Percentiles rank a stretch among this genome's conserved stretches.
Conservation (phyloP, 1,140 invertebrate species). For the Drosophila orena region DNA sequence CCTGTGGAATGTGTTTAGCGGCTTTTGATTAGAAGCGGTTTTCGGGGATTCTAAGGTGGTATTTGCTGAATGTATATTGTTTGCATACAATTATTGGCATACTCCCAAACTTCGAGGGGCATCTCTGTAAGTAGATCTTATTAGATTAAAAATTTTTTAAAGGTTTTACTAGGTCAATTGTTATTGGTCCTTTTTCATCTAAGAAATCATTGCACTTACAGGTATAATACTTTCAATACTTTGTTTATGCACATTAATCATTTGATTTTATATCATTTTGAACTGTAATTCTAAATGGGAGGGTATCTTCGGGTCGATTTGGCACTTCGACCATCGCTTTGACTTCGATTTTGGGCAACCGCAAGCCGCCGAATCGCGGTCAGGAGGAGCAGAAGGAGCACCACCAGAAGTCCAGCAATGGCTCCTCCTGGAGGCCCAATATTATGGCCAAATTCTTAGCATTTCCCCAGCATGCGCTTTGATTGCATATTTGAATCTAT, state of each 20-base stretch:
- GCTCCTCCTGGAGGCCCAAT: constrained; percentile 12
- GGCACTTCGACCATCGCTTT: constrained; percentile 13
- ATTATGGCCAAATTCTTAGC: constrained; percentile 48
- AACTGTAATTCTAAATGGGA: too few species aligned
- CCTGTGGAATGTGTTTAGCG: constrained; percentile 1
- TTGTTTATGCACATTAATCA: too few species aligned
- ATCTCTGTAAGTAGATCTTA: too few species aligned
- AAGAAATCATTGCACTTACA: too few species aligned
- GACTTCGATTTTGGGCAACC: constrained; percentile 49
- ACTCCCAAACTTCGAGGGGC: too few species aligned
- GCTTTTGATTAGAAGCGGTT: neutral
- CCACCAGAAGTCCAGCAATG: neutral
- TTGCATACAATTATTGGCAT: neutral
- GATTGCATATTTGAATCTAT: constrained; percentile 43
- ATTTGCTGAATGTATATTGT: neutral
- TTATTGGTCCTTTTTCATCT: too few species aligned
- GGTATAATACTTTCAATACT: neutral
- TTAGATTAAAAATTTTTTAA: too few species aligned
- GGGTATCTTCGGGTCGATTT: neutral
- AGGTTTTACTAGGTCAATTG: too few species aligned
- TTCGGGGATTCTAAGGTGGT: neutral
- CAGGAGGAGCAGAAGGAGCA: neutral
- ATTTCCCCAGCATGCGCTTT: constrained; percentile 59
- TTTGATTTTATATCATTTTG: neutral
- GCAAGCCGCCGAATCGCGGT: constrained; percentile 27